These are phyloP conservation scores for Limosa lapponica DNA, from an alignment of 2,797 vertebrate species.

Conservation along the genomic window DNA sequence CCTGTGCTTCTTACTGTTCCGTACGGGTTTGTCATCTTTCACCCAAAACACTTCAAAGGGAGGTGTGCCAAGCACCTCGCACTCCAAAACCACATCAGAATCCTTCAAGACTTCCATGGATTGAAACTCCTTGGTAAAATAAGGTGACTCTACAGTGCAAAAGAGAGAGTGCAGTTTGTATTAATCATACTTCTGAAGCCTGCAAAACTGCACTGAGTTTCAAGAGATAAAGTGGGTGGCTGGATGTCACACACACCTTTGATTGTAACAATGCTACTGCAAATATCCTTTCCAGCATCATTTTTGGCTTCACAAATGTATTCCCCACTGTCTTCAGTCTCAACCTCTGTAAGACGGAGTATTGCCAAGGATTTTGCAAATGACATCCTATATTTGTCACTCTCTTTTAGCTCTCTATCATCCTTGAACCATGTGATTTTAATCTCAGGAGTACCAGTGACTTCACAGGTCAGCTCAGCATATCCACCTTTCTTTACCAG, in stretches of 20 bases:
- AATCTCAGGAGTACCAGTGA: slow-evolving; percentile 90
- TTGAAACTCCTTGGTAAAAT: slow-evolving; percentile 91
- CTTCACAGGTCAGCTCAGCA: slow-evolving; percentile 87
- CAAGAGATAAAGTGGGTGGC: neutral
- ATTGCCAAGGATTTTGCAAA: slow-evolving; percentile 80
- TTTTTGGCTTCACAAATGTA: slow-evolving; percentile 93
- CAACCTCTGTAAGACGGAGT: slow-evolving; percentile 81
- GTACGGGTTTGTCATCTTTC: slow-evolving; percentile 89
- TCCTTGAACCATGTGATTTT: slow-evolving; percentile 93
- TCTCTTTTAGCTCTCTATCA: slow-evolving; percentile 87
- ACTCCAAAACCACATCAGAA: slow-evolving; percentile 89
- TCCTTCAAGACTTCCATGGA: slow-evolving; percentile 92
- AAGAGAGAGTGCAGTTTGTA: slow-evolving; percentile 47
- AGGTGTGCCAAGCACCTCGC: slow-evolving; percentile 88
- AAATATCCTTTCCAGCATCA: slow-evolving; percentile 92
- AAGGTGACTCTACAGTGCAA: slow-evolving; percentile 87
- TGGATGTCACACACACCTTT: slow-evolving; percentile 90
- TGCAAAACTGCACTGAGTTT: neutral
- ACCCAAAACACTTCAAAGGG: slow-evolving; percentile 92
- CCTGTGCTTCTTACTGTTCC: slow-evolving; percentile 92
- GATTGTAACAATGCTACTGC: slow-evolving; percentile 88
- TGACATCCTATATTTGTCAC: slow-evolving; percentile 82
- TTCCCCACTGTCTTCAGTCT: slow-evolving; percentile 88
- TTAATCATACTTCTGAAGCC: slow-evolving; percentile 24
- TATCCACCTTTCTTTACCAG: slow-evolving; percentile 86